Evolutionary conservation across 1,140 invertebrate species (phyloP).

Genomic region (Cyclina sinensis): DNA sequence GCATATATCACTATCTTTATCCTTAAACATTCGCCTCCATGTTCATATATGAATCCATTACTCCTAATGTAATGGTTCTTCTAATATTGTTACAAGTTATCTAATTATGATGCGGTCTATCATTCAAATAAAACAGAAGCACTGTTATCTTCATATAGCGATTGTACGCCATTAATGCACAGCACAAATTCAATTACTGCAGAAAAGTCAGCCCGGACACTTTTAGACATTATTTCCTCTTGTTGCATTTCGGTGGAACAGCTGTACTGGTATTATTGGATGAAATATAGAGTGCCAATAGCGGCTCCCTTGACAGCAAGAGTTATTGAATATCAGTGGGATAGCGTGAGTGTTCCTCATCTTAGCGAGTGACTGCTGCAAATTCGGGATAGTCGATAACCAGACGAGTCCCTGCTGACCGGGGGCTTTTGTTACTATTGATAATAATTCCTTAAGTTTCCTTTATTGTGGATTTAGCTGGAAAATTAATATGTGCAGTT

Average conservation of each 20-base stretch:
- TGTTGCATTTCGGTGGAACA: constrained; percentile 19
- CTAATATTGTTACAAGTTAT: neutral
- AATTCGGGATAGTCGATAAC: neutral
- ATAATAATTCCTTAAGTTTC: neutral
- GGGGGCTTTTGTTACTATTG: neutral
- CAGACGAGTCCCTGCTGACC: constrained; percentile 1
- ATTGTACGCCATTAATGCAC: neutral
- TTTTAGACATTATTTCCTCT: constrained; percentile 20
- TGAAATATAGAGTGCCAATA: constrained; percentile 29
- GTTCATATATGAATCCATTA: too few species aligned
- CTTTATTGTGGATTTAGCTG: neutral
- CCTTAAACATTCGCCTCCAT: too few species aligned
- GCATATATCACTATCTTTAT: too few species aligned
- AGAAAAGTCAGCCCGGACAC: neutral
- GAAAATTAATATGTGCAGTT: too few species aligned
- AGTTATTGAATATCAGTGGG: constrained; percentile 35
- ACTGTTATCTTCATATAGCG: neutral
- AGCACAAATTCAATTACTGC: constrained; percentile 25
- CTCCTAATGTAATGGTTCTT: too few species aligned
- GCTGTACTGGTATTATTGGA: constrained; percentile 38
- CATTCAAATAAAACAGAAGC: neutral
- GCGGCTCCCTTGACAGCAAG: constrained; percentile 4
- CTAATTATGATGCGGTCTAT: neutral
- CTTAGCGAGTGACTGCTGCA: neutral
- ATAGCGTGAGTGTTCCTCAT: constrained; percentile 4